A percentile compares a stretch with the other conserved stretches of the same genome.
phyloP scores from a whole-genome alignment of 2,888 invertebrate genomes.

The Tolmerus cingulatus region DNA sequence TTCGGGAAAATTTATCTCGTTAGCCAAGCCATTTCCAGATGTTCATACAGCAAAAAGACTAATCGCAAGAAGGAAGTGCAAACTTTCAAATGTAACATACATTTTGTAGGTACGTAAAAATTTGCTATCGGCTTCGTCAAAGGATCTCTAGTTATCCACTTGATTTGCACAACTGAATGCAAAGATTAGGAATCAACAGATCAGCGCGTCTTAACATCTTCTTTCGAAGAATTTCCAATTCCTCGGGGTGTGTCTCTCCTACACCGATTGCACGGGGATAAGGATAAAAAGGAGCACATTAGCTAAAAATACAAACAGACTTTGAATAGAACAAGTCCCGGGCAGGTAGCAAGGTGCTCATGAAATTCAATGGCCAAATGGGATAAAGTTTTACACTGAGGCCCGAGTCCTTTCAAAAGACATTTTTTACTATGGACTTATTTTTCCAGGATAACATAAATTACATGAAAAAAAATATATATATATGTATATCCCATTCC shows the following conservation, averaged over 20 bases:
- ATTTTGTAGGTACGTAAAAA: neutral
- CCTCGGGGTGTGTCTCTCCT: slow-evolving; percentile 36
- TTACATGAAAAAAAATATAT: neutral
- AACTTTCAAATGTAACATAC: neutral
- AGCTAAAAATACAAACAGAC: neutral
- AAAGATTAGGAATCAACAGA: slow-evolving; percentile 46
- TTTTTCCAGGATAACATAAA: slow-evolving; percentile 10
- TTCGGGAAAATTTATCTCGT: neutral
- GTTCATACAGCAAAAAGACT: neutral
- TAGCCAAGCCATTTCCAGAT: neutral
- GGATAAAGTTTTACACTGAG: slow-evolving; percentile 9
- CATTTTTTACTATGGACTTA: neutral
- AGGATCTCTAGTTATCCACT: slow-evolving; percentile 50
- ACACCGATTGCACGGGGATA: slow-evolving; percentile 42
- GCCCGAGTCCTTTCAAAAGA: neutral
- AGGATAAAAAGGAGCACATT: slow-evolving; percentile 33
- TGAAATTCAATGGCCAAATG: slow-evolving; percentile 8
- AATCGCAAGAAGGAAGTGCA: neutral
- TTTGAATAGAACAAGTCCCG: neutral
- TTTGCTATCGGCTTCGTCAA: slow-evolving; percentile 16
- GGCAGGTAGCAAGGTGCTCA: slow-evolving; percentile 13
- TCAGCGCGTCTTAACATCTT: neutral
- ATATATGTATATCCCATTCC: neutral
- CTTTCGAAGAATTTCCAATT: neutral
- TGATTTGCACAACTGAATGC: slow-evolving; percentile 51